Evolutionary conservation across 2,888 invertebrate species (phyloP).

Genomic region (Tetanocera ferruginea): DNA sequence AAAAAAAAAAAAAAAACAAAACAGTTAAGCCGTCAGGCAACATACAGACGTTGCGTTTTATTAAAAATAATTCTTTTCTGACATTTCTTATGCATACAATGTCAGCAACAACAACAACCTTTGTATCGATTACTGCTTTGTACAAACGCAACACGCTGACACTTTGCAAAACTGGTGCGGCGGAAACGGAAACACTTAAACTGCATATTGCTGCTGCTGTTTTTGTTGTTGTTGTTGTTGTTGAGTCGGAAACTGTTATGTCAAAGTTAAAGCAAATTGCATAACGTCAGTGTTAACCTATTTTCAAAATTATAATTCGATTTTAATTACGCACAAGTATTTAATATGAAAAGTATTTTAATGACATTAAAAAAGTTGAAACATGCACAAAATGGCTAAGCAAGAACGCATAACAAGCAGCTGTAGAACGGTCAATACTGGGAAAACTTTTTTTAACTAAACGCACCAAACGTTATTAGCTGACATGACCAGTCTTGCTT

Average conservation of each 20-base stretch:
- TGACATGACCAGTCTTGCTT: too few species aligned
- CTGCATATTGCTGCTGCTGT: slow-evolving; percentile 7
- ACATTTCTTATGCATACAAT: neutral
- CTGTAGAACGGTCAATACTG: neutral
- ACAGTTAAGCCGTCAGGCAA: neutral
- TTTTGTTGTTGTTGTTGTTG: neutral
- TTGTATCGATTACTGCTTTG: neutral
- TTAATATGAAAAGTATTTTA: neutral
- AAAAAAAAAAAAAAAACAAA: neutral
- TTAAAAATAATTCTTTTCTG: slow-evolving; percentile 4
- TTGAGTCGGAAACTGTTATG: slow-evolving; percentile 24
- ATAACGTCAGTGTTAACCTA: slow-evolving; percentile 25
- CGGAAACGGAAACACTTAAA: slow-evolving; percentile 45
- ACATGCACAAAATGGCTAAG: neutral
- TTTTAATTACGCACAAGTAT: neutral
- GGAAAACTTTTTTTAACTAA: too few species aligned
- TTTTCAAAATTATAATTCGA: neutral
- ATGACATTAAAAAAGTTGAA: neutral
- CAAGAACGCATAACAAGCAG: too few species aligned
- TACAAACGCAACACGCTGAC: neutral
- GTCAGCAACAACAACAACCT: neutral
- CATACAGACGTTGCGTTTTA: neutral
- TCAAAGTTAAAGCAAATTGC: slow-evolving; percentile 43
- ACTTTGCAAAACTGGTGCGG: neutral
- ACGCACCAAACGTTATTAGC: too few species aligned